These are phyloP conservation scores for Orthonyx spaldingii DNA, from an alignment of 2,113 vertebrate genomes.

Conservation along the genomic window DNA sequence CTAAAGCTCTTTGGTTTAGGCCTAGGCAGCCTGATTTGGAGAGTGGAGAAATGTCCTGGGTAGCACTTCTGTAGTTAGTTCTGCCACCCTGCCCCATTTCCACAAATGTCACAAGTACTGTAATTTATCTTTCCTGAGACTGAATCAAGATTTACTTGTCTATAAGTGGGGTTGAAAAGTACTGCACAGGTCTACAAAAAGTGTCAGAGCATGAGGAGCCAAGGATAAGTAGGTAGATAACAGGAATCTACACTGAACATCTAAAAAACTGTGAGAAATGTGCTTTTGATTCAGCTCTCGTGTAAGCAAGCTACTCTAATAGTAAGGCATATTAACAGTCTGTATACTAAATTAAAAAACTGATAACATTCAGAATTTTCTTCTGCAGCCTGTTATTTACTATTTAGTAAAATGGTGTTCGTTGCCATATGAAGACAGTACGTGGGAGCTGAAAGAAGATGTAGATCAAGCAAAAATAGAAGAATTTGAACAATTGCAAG, in stretches of 20 bases:
- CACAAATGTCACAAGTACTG: not conserved
- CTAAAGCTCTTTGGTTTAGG: not conserved
- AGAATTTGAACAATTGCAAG: slow-evolving; percentile 97
- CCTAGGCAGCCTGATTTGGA: not conserved
- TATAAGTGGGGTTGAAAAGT: not conserved
- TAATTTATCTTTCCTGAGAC: not conserved
- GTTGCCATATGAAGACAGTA: slow-evolving; percentile 97
- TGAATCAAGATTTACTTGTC: not conserved
- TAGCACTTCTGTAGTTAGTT: not conserved
- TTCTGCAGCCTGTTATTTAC: slow-evolving; percentile 92
- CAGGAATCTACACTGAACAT: not conserved
- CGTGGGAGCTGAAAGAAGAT: slow-evolving; percentile 97
- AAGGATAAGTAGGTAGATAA: not conserved
- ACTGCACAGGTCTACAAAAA: not conserved
- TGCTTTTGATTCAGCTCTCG: not conserved
- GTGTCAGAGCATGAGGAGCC: not conserved
- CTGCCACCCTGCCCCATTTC: not conserved
- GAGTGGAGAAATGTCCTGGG: not conserved
- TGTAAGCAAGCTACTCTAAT: not conserved
- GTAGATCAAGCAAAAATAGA: slow-evolving; percentile 97
- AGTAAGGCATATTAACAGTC: not conserved
- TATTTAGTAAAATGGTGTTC: slow-evolving; percentile 99
- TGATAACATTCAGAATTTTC: slow-evolving; percentile 48
- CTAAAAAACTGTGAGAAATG: not conserved
- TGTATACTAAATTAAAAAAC: slow-evolving; percentile 42